These are phyloP conservation scores for Vulpes ferrilata DNA, from an alignment of 2,113 vertebrate genomes.

Conservation along the genomic window DNA sequence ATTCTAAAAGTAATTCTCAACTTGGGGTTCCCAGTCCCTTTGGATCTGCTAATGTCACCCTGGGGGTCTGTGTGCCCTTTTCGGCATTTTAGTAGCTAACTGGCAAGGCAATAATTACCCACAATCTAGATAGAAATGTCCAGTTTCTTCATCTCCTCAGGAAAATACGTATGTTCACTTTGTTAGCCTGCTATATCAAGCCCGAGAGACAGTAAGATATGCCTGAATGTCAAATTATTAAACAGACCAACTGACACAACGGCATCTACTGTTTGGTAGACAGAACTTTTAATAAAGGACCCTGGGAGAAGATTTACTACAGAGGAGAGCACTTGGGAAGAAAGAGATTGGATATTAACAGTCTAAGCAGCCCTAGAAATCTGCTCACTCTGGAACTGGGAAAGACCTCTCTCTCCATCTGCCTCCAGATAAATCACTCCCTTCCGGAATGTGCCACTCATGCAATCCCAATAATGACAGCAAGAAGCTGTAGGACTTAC, in stretches of 20 bases:
- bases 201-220: neutral
- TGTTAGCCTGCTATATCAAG: neutral
- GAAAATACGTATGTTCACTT: neutral
- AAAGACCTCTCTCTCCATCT: neutral
- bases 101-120: neutral
- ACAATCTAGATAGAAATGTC: neutral
- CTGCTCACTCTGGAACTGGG: neutral
- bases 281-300: neutral
- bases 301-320: neutral
- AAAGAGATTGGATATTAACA: neutral
- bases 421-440: neutral
- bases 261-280: neutral
- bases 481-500: conserved; percentile 87
- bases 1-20: neutral
- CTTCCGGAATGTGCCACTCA: fast-evolving
- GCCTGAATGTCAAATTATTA: neutral
- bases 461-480: fast-evolving
- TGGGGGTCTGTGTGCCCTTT: neutral
- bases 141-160: neutral
- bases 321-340: neutral
- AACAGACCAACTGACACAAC: neutral
- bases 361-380: neutral
- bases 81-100: neutral
- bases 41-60: neutral
- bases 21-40: neutral